phyloP scores from a whole-genome alignment of 2,888 invertebrate species.

The Cerceris ruficornis region DNA sequence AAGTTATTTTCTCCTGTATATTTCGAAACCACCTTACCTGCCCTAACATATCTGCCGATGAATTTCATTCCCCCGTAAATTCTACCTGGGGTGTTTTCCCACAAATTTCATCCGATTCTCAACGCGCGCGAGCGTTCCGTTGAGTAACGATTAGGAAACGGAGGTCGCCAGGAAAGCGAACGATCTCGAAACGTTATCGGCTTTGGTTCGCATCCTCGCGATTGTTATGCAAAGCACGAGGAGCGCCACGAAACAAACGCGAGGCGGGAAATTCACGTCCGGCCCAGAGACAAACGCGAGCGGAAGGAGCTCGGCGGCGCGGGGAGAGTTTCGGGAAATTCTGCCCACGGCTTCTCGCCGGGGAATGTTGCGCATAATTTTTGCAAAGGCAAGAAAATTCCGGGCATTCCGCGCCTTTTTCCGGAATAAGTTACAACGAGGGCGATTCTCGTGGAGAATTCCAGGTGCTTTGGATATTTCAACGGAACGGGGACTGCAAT shows the following conservation, averaged over 20 bases:
- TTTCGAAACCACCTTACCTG: too few species aligned
- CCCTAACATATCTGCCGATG: too few species aligned
- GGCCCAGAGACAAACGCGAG: constrained; percentile 18
- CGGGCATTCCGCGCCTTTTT: too few species aligned
- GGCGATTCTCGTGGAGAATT: too few species aligned
- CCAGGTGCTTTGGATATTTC: too few species aligned
- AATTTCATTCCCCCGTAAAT: constrained; percentile 17
- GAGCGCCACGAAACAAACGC: constrained; percentile 50
- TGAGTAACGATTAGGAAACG: constrained; percentile 53
- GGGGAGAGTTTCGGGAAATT: not conserved
- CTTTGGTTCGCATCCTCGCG: constrained; percentile 47
- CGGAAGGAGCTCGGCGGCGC: not conserved
- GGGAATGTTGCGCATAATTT: too few species aligned
- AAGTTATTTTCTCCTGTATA: too few species aligned
- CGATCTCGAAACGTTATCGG: constrained; percentile 52
- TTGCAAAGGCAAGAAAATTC: too few species aligned
- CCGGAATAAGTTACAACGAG: too few species aligned
- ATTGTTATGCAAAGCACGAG: constrained; percentile 52
- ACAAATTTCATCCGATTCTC: constrained; percentile 38
- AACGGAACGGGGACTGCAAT: too few species aligned
- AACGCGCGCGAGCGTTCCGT: constrained; percentile 35
- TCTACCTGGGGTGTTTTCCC: constrained; percentile 10
- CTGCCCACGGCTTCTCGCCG: not conserved
- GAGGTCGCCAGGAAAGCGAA: constrained; percentile 43
- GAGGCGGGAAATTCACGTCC: constrained; percentile 47